Evolutionary conservation across 2,113 vertebrate species (phyloP).

Genomic region (Nematolebias whitei): DNA sequence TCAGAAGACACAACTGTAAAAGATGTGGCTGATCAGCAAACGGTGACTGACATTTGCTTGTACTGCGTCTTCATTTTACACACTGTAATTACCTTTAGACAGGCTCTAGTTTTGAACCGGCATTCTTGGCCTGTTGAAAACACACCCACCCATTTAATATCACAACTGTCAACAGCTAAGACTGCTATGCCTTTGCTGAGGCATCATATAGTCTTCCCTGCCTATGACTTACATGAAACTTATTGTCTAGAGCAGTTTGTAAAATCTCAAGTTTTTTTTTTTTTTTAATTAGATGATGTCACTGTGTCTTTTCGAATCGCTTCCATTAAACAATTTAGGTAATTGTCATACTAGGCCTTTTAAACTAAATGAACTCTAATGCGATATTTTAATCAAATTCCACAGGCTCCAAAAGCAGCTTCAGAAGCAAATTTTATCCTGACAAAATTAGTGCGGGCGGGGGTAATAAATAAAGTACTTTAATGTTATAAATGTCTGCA

Average conservation of each 20-base stretch:
- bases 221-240: constrained; percentile 10
- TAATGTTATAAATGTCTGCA: background rate
- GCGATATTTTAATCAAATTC: constrained; percentile 13
- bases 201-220: constrained; percentile 9
- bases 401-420: background rate
- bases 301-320: background rate
- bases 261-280: background rate
- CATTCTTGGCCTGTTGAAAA: constrained; percentile 19
- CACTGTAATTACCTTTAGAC: constrained; percentile 30
- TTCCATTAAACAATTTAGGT: background rate
- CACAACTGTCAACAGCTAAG: constrained; percentile 25
- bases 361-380: background rate
- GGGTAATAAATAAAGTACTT: constrained; percentile 3
- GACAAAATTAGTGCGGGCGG: background rate
- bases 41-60: constrained; percentile 11
- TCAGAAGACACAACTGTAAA: constrained; percentile 1
- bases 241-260: background rate
- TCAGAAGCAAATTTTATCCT: background rate
- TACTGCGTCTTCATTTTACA: constrained; percentile 28
- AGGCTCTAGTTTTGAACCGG: constrained; percentile 27
- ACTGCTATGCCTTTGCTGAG: constrained; percentile 5
- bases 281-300: constrained; percentile 4
- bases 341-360: no score
- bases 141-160: constrained; percentile 29
- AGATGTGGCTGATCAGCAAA: constrained; percentile 5